phyloP scores from a whole-genome alignment of 2,888 invertebrate species.

The Tipula helvola region DNA sequence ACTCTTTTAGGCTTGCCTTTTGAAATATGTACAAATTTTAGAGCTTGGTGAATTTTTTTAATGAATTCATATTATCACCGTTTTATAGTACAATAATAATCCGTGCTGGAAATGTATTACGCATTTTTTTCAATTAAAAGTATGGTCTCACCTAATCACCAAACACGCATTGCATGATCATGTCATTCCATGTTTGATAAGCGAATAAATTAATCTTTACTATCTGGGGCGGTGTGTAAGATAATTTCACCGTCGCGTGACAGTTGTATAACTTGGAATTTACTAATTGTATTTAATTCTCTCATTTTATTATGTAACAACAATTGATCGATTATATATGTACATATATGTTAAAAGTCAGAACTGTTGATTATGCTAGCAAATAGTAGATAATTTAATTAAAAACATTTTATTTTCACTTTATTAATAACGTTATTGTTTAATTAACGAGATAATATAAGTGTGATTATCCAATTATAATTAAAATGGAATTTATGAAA shows the following conservation, averaged over 20 bases:
- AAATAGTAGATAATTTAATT: neutral
- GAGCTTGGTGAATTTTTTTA: no score
- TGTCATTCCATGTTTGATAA: neutral
- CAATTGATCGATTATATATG: neutral
- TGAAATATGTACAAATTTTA: neutral
- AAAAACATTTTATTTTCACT: neutral
- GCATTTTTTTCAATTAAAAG: neutral
- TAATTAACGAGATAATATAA: neutral
- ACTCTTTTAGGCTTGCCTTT: neutral
- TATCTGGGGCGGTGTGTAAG: neutral
- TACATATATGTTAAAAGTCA: neutral
- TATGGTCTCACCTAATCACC: neutral
- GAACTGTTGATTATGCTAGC: neutral
- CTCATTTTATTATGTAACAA: neutral
- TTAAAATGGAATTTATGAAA: neutral
- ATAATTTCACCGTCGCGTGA: neutral
- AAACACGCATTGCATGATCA: neutral
- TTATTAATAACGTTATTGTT: neutral
- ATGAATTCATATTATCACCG: no score
- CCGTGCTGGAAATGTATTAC: neutral
- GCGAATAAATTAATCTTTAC: neutral
- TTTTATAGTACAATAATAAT: no score
- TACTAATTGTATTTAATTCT: neutral
- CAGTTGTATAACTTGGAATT: neutral
- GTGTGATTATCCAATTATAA: neutral